Conservation (phyloP, 2,888 invertebrate genomes). For the Nephrotoma appendiculata region DNA sequence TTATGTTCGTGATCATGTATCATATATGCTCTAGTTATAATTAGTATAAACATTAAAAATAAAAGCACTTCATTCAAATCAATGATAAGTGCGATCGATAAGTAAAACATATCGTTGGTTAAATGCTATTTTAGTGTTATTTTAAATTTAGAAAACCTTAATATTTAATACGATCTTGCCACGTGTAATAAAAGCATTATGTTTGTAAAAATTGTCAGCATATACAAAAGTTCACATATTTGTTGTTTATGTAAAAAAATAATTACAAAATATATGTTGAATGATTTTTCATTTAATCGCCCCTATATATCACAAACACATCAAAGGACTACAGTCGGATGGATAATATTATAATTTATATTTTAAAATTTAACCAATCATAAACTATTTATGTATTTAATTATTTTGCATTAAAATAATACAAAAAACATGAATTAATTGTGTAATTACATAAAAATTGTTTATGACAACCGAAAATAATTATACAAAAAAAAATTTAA, state of each 20-base stretch:
- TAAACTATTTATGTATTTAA: neutral
- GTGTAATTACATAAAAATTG: slow-evolving; percentile 4
- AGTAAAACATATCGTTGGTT: neutral
- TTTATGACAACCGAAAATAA: slow-evolving; percentile 1
- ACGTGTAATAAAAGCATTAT: too few species aligned
- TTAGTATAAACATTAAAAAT: neutral
- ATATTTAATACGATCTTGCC: too few species aligned
- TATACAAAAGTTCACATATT: neutral
- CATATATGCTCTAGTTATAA: neutral
- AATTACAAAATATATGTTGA: neutral
- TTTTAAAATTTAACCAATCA: neutral
- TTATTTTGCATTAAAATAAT: slow-evolving; percentile 3
- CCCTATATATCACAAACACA: too few species aligned
- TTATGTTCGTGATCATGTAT: neutral
- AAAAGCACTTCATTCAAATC: neutral
- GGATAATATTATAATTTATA: neutral
- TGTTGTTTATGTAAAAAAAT: neutral
- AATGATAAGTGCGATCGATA: neutral
- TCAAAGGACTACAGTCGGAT: too few species aligned
- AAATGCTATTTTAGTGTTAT: neutral
- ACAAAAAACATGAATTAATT: slow-evolving; percentile 1
- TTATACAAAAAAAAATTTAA: neutral
- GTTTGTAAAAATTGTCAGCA: too few species aligned
- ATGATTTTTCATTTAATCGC: neutral
- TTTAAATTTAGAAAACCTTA: too few species aligned